Evolutionary conservation across 2,888 invertebrate species (phyloP), one percentile per base, ranked within the genome.

Genomic region (Tetranychus piercei): DNA sequence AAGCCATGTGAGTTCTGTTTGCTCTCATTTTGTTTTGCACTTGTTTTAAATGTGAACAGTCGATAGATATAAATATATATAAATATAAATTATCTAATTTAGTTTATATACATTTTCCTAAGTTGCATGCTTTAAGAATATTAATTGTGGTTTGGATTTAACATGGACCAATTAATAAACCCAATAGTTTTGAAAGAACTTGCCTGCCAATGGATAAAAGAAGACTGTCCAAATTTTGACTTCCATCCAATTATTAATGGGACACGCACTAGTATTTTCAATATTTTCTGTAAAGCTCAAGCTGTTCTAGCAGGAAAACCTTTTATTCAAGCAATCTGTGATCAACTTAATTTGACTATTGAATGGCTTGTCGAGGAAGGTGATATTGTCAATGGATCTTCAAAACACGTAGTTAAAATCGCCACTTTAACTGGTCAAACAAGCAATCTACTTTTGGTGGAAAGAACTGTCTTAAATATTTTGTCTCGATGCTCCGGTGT

Each of bases 281-380:
- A 44, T 8, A 78, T 79, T 34, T 77, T 75, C n/a, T 77, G 76
- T 74, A 80, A 78, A 75, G 67, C 74, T 44, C 76, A 79, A 9
- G 83, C 83, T 0, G 80, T 83, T 23, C 75, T 84, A 15, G 83
- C 83, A 1, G 84, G 84, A 0, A 77, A 79, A 65, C 83, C 83
- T 1, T 84, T 84, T 78, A 80, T 82, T 69, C 80, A 83, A 74
- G 82, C 83, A 9, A 77, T 84, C 1, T 83, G 83, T 76, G 77
- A 80, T 70, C 81, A 82, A 77, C 77, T 84, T 18, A 81, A 81
- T 43, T 82, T 83, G 75, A 73, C 69, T 7, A 81, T 83, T 7
- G 76, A 79, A 11, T 84, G 83, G 83, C 75, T 79, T 64, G 78
- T 77, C 55, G 72, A 78, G 18, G 83, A 83, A 76, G 83, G 83